phyloP scores from a whole-genome alignment of 2,888 invertebrate genomes.

The Euclidia mi region DNA sequence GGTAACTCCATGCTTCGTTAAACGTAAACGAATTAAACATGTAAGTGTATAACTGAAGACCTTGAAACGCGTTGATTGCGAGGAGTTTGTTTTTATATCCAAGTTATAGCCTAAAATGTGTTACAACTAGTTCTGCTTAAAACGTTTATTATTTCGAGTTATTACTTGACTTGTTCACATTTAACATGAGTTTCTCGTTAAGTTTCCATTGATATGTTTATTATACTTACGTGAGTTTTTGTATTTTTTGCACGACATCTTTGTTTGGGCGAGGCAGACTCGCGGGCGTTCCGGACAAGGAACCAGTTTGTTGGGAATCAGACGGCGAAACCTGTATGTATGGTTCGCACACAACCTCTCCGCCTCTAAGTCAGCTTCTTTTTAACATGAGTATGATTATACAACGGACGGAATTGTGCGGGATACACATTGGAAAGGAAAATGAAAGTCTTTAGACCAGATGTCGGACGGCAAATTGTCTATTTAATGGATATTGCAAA shows the following conservation, averaged over 20 bases:
- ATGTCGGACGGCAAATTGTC: not conserved
- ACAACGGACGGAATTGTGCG: not conserved
- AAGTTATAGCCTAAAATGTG: constrained; percentile 29
- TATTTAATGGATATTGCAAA: too few species aligned
- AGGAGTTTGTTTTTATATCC: constrained; percentile 27
- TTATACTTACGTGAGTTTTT: constrained; percentile 52
- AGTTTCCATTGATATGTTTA: constrained; percentile 57
- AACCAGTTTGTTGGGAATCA: constrained; percentile 76
- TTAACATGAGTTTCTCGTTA: constrained; percentile 50
- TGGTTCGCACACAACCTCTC: constrained; percentile 35
- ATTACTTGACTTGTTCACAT: constrained; percentile 34
- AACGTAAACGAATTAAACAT: constrained; percentile 34
- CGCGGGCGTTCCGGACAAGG: constrained; percentile 79
- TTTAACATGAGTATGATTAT: not conserved
- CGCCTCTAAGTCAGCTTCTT: constrained; percentile 31
- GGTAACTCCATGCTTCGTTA: constrained; percentile 36
- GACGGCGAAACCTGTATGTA: constrained; percentile 48
- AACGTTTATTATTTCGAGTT: not conserved
- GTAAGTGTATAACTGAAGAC: constrained; percentile 25
- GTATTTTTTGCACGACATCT: constrained; percentile 65
- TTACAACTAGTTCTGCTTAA: constrained; percentile 15
- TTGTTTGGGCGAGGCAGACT: constrained; percentile 79
- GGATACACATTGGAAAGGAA: not conserved
- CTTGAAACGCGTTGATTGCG: constrained; percentile 37
- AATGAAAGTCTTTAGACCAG: not conserved